Evolutionary conservation across 2,888 invertebrate species (phyloP), one percentile per base, ranked within the genome.

Genomic region (Drosophila meridionalis): DNA sequence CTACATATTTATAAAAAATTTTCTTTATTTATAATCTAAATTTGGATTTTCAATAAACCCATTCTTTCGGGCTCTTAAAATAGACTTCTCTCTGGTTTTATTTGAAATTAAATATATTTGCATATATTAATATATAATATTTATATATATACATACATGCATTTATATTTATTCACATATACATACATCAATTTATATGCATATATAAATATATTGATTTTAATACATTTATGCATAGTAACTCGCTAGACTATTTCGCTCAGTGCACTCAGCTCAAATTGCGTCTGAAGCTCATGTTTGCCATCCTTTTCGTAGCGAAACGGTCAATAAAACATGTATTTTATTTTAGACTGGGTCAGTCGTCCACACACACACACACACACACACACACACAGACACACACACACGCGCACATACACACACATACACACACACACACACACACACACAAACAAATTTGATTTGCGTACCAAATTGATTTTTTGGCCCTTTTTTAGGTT

Each of bases 331-430:
- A 82, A 61, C 56, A 64, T 55, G 64, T 64, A 75, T 79, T 82
- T 70, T 65, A 77, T 75, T 79, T 84, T 68, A 72, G 82, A 85
- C 82, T 76, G 69, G 87, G 83, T 85, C 87, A 82, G 30, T 47
- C 56, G 40, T 26, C 70, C 58, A 66, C 47, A 61, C 63, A 61
- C 57, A 61, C 36, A 67, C 14, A 60, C 12, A 62, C 58, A 12
- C 42, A 76, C 42, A 43, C 45, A 57, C 50, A 55, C 50, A 58
- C 38, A 45, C 47, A 14, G 47, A 60, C 12, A 38, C 47, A 26
- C 20, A 43, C 8, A 36, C 8, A 14, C 5, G 14, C 47, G 58
- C 63, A 61, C 57, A 61, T 32, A 67, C 14, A 60, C 12, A 62
- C 58, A 12, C 42, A 76, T 38, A 43, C 45, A 57, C 50, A 55